phyloP scores from a whole-genome alignment of 2,797 vertebrate genomes.

The Neosilurus hyrtlii region DNA sequence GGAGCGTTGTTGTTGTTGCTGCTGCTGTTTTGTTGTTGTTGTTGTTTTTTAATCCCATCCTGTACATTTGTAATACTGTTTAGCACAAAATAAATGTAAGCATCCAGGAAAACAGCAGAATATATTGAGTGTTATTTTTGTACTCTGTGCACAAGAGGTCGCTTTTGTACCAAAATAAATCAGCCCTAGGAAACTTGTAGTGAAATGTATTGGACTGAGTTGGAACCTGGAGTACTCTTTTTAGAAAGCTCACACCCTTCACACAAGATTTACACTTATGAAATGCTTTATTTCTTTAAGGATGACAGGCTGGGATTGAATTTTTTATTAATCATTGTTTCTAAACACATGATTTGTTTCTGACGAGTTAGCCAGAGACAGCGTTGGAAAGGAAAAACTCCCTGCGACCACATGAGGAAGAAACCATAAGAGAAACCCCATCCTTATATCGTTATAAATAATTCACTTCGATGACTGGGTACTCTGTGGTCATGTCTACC shows the following conservation, averaged over 20 bases:
- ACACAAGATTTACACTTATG: not conserved
- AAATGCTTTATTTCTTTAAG: not conserved
- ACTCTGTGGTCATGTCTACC: too few relatives aligned
- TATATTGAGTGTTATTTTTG: not conserved
- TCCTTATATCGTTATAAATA: too few relatives aligned
- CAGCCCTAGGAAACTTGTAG: too few relatives aligned
- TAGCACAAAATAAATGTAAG: slow-evolving; percentile 49
- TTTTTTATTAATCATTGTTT: too few relatives aligned
- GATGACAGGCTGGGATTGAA: not conserved
- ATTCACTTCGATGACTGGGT: too few relatives aligned
- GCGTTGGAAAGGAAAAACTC: too few relatives aligned
- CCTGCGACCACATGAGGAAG: too few relatives aligned
- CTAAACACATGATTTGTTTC: too few relatives aligned
- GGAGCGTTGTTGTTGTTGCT: slow-evolving; percentile 36
- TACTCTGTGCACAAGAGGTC: slow-evolving; percentile 32
- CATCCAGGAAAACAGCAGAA: slow-evolving; percentile 16
- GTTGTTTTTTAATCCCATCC: slow-evolving; percentile 39
- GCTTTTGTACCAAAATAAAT: slow-evolving; percentile 2
- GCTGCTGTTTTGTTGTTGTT: not conserved
- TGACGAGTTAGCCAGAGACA: too few relatives aligned
- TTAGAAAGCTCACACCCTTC: not conserved
- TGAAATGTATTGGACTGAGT: not conserved
- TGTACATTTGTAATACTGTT: slow-evolving; percentile 63
- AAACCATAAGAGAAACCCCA: too few relatives aligned
- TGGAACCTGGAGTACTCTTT: not conserved